Evolutionary conservation across 2,113 vertebrate species (phyloP).

Genomic region (Pachycephala philippinensis): DNA sequence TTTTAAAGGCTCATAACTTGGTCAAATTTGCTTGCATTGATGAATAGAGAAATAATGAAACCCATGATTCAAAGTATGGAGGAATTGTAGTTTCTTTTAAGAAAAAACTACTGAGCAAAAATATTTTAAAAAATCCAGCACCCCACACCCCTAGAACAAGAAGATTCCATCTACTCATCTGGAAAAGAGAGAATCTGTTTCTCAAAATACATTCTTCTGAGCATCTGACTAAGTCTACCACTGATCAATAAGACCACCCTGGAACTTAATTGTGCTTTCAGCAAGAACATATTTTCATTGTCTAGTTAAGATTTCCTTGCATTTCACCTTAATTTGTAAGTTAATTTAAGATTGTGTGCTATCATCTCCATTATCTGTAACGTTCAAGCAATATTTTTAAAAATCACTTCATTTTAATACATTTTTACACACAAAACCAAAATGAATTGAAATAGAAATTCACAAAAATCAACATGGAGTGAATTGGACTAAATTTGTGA

Average conservation of each 20-base stretch:
- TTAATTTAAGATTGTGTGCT: background rate
- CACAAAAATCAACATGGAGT: background rate
- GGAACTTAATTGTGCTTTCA: background rate
- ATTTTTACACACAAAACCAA: background rate
- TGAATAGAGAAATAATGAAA: background rate
- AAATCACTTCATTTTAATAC: background rate
- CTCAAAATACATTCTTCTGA: background rate
- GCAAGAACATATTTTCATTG: background rate
- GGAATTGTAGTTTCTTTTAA: background rate
- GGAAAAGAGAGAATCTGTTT: background rate
- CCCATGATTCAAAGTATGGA: background rate
- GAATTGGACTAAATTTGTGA: background rate
- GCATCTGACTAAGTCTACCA: background rate
- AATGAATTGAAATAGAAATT: background rate
- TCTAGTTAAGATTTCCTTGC: background rate
- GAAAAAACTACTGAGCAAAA: background rate
- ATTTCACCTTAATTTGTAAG: background rate
- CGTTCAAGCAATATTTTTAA: background rate
- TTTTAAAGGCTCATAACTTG: background rate
- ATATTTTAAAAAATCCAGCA: background rate
- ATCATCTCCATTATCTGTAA: background rate
- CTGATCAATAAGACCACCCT: background rate
- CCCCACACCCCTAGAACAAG: accelerated
- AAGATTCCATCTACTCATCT: background rate
- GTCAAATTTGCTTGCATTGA: background rate